Base-by-base conservation (phyloP, 1,140 invertebrate genomes). In the Drosophila bipectinata region DNA sequence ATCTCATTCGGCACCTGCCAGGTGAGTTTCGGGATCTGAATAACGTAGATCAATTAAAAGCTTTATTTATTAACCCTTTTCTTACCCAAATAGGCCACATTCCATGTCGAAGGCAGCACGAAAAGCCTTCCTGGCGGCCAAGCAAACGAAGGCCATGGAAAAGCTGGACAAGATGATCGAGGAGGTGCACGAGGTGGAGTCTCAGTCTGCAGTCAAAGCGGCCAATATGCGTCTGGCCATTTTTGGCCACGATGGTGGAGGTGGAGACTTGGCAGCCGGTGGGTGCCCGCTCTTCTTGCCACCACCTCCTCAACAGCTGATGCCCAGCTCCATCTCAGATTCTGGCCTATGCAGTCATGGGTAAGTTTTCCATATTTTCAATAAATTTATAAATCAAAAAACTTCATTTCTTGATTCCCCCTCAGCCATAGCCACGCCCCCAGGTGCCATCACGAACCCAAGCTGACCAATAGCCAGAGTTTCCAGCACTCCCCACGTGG, bases 151-250 rank as follows among this genome's bases (percentile, higher is more conserved):
- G 52, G 91, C 91, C 15, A 90, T 92, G 59, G 90, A 92, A 32
- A 91, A 92, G 63, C 49, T 92, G 51, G 91, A 92, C 45, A 88
- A 91, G 69, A 92, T 92, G 91, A 91, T 92, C 56, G 91, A 92
- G 47, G 91, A 91, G 52, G 91, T 77, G 0, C 81, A 83, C n/a
- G 91, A 92, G 61, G 75, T 80, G 28, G 91, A 92, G 47, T 83
- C 87, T 1, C 84, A 88, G 26, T 77, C 76, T 1, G 64, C 69
- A 1, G 58, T 55, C 0, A 91, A 89, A 37, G 67, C 79, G 2
- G 71, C 88, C 14, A 75, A 54, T 12, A 68, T 84, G 61, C 68
- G 83, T 14, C 30, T 89, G 9, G 72, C 79, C 12, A 52, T 83
- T 12, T 77, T 79, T 0, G 84, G 79, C 1, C 78, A 81, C 34